Conservation (phyloP, 2,113 vertebrate species). For the Microtus richardsoni region DNA sequence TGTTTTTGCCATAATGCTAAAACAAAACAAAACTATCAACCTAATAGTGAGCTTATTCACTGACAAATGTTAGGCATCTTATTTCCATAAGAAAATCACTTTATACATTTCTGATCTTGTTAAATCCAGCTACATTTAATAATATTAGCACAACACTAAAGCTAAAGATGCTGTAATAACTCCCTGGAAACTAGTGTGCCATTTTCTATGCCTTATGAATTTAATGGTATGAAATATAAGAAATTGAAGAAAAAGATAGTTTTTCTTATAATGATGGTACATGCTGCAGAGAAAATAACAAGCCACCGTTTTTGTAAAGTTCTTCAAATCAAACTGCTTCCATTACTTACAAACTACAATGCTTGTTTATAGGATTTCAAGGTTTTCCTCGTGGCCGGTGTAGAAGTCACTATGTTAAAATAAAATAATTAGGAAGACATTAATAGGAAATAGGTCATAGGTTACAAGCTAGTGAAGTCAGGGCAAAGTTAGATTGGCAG, state of each 20-base stretch:
- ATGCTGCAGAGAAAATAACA: not conserved
- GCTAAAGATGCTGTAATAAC: not conserved
- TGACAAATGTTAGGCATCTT: not conserved
- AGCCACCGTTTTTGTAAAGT: not conserved
- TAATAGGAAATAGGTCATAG: not conserved
- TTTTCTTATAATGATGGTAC: not conserved
- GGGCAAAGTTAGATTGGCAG: not conserved
- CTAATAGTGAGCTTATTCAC: not conserved
- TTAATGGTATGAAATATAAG: not conserved
- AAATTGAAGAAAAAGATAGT: not conserved
- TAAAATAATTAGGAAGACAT: not conserved
- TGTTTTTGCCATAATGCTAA: not conserved
- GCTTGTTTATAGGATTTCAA: not conserved
- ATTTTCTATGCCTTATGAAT: not conserved
- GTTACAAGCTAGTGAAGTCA: not conserved
- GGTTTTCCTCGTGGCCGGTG: not conserved
- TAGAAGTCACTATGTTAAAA: not conserved
- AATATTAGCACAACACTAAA: not conserved
- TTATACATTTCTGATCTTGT: not conserved
- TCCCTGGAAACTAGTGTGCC: not conserved
- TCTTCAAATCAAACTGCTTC: not conserved
- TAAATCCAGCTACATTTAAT: constrained; percentile 14
- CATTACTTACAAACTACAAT: not conserved
- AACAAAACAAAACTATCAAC: constrained; percentile 12
- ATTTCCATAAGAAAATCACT: not conserved